A percentile compares a stretch with the other conserved stretches of the same genome.
phyloP scores from a whole-genome alignment of 2,113 vertebrate species.

The Trogon surrucura region DNA sequence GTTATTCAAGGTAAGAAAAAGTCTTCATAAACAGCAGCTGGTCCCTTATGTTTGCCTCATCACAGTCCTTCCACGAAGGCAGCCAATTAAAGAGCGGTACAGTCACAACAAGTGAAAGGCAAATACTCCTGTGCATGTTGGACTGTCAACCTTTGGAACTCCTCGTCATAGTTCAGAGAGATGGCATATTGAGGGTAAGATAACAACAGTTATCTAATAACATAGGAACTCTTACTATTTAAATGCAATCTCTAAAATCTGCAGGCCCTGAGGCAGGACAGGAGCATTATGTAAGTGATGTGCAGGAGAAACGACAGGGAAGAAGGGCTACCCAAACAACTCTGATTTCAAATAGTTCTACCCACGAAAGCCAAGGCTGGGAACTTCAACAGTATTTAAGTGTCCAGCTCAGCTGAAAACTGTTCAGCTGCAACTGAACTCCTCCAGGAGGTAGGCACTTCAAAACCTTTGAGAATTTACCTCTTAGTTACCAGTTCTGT shows the following conservation, averaged over 20 bases:
- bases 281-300: neutral
- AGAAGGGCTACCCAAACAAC: neutral
- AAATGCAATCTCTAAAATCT: neutral
- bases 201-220: neutral
- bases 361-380: neutral
- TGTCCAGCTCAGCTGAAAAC: neutral
- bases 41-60: neutral
- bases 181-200: neutral
- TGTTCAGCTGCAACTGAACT: neutral
- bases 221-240: neutral
- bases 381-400: neutral
- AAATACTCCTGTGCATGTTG: neutral
- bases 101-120: neutral
- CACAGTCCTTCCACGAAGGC: neutral
- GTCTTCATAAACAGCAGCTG: neutral
- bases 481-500: neutral
- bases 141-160: conserved; percentile 54
- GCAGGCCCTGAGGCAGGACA: neutral
- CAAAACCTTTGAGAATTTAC: neutral
- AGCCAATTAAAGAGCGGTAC: neutral
- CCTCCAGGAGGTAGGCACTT: rapidly evolving
- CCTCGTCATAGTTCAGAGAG: neutral
- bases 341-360: neutral
- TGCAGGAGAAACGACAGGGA: neutral
- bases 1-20: neutral